phyloP scores from a whole-genome alignment of 2,888 invertebrate species.

The Gymnocheta viridis region DNA sequence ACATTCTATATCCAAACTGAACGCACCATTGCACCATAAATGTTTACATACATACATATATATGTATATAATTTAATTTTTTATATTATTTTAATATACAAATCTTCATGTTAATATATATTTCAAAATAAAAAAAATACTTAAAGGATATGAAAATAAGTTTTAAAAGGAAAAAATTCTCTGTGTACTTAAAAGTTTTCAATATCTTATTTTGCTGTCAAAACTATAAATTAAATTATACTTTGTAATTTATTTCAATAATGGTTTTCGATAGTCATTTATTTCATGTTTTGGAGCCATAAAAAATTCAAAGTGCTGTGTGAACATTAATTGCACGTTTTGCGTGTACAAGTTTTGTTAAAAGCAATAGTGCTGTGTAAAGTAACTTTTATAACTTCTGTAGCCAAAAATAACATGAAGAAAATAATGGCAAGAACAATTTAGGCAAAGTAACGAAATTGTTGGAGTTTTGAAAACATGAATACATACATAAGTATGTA shows the following conservation, averaged over 20 bases:
- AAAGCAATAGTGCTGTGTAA: constrained; percentile 6
- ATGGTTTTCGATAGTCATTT: neutral
- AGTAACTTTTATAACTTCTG: constrained; percentile 27
- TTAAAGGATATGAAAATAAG: neutral
- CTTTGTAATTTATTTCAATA: constrained; percentile 24
- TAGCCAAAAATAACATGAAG: constrained; percentile 2
- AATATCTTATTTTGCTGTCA: neutral
- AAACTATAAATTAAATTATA: constrained; percentile 29
- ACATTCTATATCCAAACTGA: too few species aligned
- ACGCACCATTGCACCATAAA: too few species aligned
- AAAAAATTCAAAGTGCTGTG: neutral
- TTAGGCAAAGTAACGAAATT: neutral
- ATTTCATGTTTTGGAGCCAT: neutral
- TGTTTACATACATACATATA: too few species aligned
- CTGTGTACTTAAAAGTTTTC: neutral
- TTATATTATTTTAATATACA: too few species aligned
- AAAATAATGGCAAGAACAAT: neutral
- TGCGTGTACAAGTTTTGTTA: constrained; percentile 4
- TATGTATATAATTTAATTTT: too few species aligned
- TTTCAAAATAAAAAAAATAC: too few species aligned
- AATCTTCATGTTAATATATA: too few species aligned
- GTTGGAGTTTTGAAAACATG: neutral
- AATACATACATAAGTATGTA: neutral
- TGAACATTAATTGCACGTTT: constrained; percentile 22
- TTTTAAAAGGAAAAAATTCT: neutral